phyloP scores from a whole-genome alignment of 2,797 vertebrate species.

The Helarctos malayanus region DNA sequence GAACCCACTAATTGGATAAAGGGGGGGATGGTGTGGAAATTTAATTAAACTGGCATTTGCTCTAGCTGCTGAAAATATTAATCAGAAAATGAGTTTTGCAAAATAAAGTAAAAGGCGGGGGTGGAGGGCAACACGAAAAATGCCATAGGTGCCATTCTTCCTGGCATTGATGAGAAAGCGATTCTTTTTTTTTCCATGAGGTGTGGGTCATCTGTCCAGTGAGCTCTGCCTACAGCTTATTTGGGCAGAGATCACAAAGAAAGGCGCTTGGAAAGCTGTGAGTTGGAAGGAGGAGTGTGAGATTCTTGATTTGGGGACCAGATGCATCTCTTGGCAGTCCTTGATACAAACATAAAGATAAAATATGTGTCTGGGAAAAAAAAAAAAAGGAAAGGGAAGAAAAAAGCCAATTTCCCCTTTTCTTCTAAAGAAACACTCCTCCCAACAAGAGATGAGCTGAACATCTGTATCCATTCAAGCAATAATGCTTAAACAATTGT shows the following conservation, averaged over 20 bases:
- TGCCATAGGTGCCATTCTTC: constrained; percentile 18
- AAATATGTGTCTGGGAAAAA: constrained; percentile 82
- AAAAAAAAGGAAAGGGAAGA: constrained; percentile 15
- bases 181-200: not conserved
- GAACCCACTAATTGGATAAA: constrained; percentile 86
- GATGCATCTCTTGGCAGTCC: constrained; percentile 86
- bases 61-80: constrained; percentile 83
- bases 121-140: constrained; percentile 46
- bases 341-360: constrained; percentile 86
- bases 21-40: constrained; percentile 81
- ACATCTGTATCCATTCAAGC: constrained; percentile 84
- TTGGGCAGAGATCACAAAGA: constrained; percentile 79
- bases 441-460: constrained; percentile 56
- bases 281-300: constrained; percentile 80
- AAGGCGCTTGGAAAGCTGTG: constrained; percentile 80
- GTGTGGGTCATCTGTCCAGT: constrained; percentile 74
- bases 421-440: constrained; percentile 69
- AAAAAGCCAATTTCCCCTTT: constrained; percentile 60
- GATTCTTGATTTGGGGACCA: constrained; percentile 86
- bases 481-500: constrained; percentile 84
- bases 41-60: constrained; percentile 85
- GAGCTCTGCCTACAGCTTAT: constrained; percentile 68
- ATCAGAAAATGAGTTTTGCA: constrained; percentile 78
- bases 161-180: constrained; percentile 29
- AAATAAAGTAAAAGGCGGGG: constrained; percentile 25